These are phyloP conservation scores for Chelonus insularis DNA, from an alignment of 1,140 invertebrate species.

Conservation along the genomic window DNA sequence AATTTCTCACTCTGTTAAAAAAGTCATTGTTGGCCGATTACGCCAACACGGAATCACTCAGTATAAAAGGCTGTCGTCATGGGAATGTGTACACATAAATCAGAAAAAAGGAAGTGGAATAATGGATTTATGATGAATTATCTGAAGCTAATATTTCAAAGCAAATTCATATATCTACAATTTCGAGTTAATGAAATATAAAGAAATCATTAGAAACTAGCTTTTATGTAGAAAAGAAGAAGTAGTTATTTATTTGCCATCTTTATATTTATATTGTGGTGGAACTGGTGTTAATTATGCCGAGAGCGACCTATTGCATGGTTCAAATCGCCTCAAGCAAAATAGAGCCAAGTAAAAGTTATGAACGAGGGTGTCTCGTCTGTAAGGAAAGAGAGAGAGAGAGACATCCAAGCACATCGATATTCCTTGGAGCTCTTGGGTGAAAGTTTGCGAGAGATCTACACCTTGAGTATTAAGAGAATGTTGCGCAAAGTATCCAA, in stretches of 20 bases:
- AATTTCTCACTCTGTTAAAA: background rate
- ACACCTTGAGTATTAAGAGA: background rate
- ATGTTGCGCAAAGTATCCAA: background rate
- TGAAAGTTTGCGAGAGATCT: background rate
- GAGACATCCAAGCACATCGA: background rate
- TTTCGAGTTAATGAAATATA: no score
- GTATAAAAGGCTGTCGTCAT: constrained; percentile 1
- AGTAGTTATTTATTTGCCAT: no score
- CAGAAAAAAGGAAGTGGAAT: background rate
- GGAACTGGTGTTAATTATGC: no score
- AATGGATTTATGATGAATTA: background rate
- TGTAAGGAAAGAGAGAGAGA: background rate
- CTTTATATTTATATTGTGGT: no score
- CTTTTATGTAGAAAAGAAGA: no score
- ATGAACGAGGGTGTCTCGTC: background rate
- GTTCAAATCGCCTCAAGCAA: background rate
- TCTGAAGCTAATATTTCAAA: no score
- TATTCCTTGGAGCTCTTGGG: background rate
- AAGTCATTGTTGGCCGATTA: constrained; percentile 7
- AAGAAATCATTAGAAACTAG: no score
- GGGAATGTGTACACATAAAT: background rate
- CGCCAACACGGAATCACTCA: background rate
- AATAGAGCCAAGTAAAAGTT: background rate
- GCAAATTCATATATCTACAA: no score
- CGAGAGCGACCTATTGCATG: no score